Base-by-base conservation (phyloP, 2,113 vertebrate genomes). In the Micronycteris hirsuta region DNA sequence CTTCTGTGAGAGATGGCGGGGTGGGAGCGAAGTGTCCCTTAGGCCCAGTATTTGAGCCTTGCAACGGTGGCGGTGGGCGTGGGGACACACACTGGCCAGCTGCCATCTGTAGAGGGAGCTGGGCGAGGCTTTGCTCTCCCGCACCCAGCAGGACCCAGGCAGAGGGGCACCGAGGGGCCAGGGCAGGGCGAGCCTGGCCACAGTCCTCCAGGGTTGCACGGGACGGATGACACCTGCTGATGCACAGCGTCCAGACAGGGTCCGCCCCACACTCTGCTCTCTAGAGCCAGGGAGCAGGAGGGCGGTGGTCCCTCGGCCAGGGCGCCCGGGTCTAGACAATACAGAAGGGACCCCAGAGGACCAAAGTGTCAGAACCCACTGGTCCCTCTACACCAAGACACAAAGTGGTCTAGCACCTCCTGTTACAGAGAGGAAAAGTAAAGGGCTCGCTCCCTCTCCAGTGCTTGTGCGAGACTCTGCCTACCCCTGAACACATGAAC, bases 41-140 rank as follows among this genome's bases (percentile, higher is more conserved):
- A 8, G 15, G 36, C 45, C 41, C 19, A 0, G 31, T 1, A 28
- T 3, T 14, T 0, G 8, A n/a, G 65, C 31, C 85, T 68, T 1
- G 76, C 20, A 13, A 11, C 3, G 3, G 49, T 2, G 3, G 70
- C 1, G 0, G 77, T 6, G 41, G 49, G 17, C 0, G 0, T 4
- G n/a, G 81, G 68, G 28, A 10, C 4, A 1, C 2, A 6, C 20
- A 1, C 14, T 10, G 63, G 14, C 47, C 45, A n/a, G 63, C 7
- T 17, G 20, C 28, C 4, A 16, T 0, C 16, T 5, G 2, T 20
- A 1, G 7, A 73, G 68, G 4, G 56, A 0, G 0, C 31, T 17
- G 36, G 45, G 22, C 4, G 1, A 15, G 61, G 47, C 10, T 33
- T 24, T 8, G 31, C 31, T 74, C 11, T 54, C 68, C n/a, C 17